A percentile compares a stretch with the other conserved stretches of the same genome.
These are phyloP conservation scores for Brachionus paranguensis DNA, from an alignment of 1,140 invertebrate genomes.

Conservation along the genomic window DNA sequence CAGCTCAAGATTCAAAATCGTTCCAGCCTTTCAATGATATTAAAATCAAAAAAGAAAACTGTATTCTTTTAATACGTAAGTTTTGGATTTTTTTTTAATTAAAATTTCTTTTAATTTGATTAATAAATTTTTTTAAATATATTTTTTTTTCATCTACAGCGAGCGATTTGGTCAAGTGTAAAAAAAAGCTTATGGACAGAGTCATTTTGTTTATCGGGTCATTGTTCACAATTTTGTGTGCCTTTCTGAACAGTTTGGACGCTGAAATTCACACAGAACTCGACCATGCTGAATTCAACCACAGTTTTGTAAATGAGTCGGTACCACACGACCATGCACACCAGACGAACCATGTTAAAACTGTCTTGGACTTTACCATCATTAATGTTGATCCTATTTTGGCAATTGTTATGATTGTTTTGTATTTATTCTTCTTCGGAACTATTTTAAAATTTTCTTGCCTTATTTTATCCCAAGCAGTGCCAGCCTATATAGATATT, in stretches of 20 bases:
- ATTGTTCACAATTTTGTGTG: not conserved
- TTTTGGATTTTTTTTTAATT: not conserved
- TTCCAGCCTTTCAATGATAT: constrained; percentile 17
- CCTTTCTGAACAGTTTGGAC: not conserved
- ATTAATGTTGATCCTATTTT: constrained; percentile 14
- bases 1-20: not conserved
- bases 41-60: constrained; percentile 13
- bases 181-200: constrained; percentile 1
- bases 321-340: not conserved
- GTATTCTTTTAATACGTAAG: constrained; percentile 4
- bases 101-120: too few species aligned
- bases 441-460: not conserved
- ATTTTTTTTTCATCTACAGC: not conserved
- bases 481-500: not conserved
- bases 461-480: constrained; percentile 14
- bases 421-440: not conserved
- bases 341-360: not conserved
- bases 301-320: not conserved
- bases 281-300: not conserved
- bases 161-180: constrained; percentile 23
- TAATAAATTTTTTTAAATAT: not conserved
- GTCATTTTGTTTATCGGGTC: not conserved
- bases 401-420: not conserved
- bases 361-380: not conserved
- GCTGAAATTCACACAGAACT: not conserved